Conservation (phyloP, 2,113 vertebrate species). For the Istiophorus platypterus region DNA sequence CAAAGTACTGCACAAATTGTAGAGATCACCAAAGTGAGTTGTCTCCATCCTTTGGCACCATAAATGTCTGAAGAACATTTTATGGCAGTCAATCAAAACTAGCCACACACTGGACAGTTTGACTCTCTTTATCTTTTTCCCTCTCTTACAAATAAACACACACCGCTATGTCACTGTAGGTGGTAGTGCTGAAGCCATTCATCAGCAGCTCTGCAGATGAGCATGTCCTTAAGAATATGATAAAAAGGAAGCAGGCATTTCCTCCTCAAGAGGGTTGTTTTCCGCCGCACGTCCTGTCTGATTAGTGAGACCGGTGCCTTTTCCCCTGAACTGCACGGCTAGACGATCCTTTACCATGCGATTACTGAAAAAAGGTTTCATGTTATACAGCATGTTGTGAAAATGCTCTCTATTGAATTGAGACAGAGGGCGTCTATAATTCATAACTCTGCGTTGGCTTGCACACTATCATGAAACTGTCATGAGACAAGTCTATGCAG, state of each 20-base stretch:
- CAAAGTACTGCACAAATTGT: background rate
- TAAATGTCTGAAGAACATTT: background rate
- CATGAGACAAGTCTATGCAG: constrained; percentile 19
- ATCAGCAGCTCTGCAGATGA: constrained; percentile 67
- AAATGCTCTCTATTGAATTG: constrained; percentile 37
- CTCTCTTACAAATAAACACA: background rate
- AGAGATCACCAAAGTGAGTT: background rate
- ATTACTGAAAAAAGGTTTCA: constrained; percentile 45
- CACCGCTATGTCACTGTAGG: constrained; percentile 37
- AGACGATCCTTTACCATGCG: constrained; percentile 36
- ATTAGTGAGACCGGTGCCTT: constrained; percentile 72
- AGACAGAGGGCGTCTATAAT: constrained; percentile 49
- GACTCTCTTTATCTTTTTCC: background rate
- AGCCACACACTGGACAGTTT: too few relatives aligned
- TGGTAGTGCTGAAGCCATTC: constrained; percentile 46
- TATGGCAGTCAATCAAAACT: background rate
- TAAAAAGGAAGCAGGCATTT: constrained; percentile 86
- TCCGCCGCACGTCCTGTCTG: constrained; percentile 78
- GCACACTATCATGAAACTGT: constrained; percentile 39
- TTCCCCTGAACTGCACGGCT: constrained; percentile 54
- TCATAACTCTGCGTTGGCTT: constrained; percentile 39
- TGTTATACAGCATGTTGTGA: constrained; percentile 53
- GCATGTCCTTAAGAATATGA: constrained; percentile 78
- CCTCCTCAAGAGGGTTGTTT: constrained; percentile 80
- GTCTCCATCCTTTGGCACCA: background rate